Conservation (phyloP, 2,797 vertebrate genomes). For the Acomys russatus region DNA sequence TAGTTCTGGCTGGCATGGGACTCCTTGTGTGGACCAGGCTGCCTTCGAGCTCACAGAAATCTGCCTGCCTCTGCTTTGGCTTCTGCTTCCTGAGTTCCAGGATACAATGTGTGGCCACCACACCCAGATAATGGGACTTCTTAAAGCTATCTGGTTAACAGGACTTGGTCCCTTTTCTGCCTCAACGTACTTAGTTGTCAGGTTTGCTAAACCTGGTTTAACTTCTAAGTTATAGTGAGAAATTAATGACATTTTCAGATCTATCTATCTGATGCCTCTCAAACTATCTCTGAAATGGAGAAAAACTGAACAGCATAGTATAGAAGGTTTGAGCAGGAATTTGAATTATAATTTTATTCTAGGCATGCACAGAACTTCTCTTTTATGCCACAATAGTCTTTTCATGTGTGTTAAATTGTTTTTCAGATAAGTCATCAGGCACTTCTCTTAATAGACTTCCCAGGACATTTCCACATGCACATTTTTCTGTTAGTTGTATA, state of each 20-base stretch:
- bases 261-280: neutral
- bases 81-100: neutral
- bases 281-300: neutral
- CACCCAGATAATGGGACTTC: neutral
- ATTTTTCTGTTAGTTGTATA: neutral
- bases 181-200: neutral
- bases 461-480: neutral
- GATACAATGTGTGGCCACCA: neutral
- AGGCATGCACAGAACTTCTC: neutral
- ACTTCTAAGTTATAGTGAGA: neutral
- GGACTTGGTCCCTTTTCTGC: neutral
- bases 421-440: neutral
- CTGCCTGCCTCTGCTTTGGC: neutral
- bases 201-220: neutral
- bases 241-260: neutral
- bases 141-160: neutral
- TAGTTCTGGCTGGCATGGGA: neutral
- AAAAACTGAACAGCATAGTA: neutral
- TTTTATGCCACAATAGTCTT: neutral
- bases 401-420: neutral
- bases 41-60: neutral
- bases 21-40: neutral
- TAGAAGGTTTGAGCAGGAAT: neutral
- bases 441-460: neutral
- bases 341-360: neutral